A percentile compares a stretch with the other conserved stretches of the same genome.
Evolutionary conservation across 1,140 invertebrate species (phyloP).

Genomic region (Pollicipes pollicipes): DNA sequence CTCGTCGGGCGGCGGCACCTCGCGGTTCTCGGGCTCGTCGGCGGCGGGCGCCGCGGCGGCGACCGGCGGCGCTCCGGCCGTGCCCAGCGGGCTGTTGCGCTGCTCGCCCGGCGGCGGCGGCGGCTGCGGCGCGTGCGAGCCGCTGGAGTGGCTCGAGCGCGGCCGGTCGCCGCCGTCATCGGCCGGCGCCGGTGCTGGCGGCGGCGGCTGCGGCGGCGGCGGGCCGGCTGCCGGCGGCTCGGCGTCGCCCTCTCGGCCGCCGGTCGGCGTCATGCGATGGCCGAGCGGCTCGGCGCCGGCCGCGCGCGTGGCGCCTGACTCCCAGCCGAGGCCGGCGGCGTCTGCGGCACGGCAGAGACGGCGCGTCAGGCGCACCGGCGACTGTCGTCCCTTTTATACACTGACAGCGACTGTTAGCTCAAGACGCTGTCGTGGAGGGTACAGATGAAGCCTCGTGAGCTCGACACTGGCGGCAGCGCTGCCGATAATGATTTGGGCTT

Average conservation of each 20-base stretch:
- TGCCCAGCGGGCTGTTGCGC: background rate
- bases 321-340: too few relatives aligned
- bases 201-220: slow-evolving; percentile 47
- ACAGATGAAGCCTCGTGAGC: too few relatives aligned
- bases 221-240: too few relatives aligned
- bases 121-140: background rate
- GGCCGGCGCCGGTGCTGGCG: too few relatives aligned
- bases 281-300: background rate
- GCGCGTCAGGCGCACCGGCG: background rate
- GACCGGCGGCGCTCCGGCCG: too few relatives aligned
- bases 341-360: background rate
- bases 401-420: too few relatives aligned
- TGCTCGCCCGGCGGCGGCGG: background rate
- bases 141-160: background rate
- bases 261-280: background rate
- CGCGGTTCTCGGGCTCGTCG: background rate
- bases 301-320: too few relatives aligned
- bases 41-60: too few relatives aligned
- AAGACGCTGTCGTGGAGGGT: too few relatives aligned
- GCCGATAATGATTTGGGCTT: too few relatives aligned
- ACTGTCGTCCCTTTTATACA: too few relatives aligned
- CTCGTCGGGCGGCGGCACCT: background rate
- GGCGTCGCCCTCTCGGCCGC: background rate
- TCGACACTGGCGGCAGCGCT: too few relatives aligned
- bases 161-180: background rate